Evolutionary conservation across 2,113 vertebrate species (phyloP).

Genomic region (Cricetomys ansorgei): DNA sequence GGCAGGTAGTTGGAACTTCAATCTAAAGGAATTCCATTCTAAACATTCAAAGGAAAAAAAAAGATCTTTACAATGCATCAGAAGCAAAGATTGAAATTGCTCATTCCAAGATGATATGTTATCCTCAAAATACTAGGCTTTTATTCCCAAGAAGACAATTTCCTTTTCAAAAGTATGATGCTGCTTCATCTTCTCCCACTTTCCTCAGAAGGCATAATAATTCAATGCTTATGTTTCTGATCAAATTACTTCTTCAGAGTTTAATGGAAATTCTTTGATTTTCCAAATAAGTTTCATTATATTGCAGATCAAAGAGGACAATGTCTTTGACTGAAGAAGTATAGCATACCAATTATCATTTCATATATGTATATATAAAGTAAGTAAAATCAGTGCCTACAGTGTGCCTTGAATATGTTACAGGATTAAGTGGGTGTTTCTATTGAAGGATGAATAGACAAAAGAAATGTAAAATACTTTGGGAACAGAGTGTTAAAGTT

Average conservation of each 20-base stretch:
- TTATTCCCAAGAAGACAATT: conserved; percentile 60
- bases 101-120: not conserved
- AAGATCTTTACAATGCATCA: not conserved
- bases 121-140: not conserved
- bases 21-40: not conserved
- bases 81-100: conserved; percentile 36
- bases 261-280: conserved; percentile 84
- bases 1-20: not conserved
- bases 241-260: conserved; percentile 78
- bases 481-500: conserved; percentile 52
- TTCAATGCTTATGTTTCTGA: conserved; percentile 69
- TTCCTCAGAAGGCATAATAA: conserved; percentile 73
- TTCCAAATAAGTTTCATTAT: conserved; percentile 85
- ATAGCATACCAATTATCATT: conserved; percentile 81
- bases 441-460: conserved; percentile 55
- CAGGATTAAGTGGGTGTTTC: conserved; percentile 48
- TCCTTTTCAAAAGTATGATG: conserved; percentile 63
- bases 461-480: not conserved
- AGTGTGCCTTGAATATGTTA: conserved; percentile 18
- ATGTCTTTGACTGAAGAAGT: conserved; percentile 79
- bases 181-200: conserved; percentile 14
- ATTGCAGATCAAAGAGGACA: conserved; percentile 82
- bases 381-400: not conserved
- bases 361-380: not conserved
- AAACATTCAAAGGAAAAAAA: not conserved